Conservation (phyloP, 1,140 invertebrate genomes). For the Procambarus virginalis region DNA sequence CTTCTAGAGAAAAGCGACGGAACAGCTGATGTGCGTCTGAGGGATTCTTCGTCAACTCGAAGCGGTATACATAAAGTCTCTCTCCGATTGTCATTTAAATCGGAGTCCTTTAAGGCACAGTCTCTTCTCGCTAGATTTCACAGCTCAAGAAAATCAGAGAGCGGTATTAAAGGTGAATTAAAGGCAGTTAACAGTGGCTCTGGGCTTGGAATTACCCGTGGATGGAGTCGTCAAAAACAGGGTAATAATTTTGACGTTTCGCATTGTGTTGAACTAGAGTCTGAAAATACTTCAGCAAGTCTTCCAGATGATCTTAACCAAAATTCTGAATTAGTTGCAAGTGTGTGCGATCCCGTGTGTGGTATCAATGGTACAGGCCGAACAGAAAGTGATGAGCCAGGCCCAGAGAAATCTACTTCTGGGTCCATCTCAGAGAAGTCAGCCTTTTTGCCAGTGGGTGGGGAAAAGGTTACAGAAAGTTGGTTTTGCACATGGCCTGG, state of each 20-base stretch:
- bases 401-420: neutral
- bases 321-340: neutral
- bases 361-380: neutral
- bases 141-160: constrained; percentile 59
- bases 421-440: constrained; percentile 18
- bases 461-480: constrained; percentile 26
- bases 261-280: neutral
- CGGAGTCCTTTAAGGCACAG: constrained; percentile 51
- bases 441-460: neutral
- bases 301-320: constrained; percentile 60
- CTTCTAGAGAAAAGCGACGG: constrained; percentile 16
- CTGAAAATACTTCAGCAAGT: constrained; percentile 50
- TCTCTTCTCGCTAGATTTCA: constrained; percentile 51
- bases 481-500: constrained; percentile 56
- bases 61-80: constrained; percentile 35
- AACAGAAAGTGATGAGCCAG: neutral
- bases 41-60: neutral
- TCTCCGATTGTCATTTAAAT: constrained; percentile 51
- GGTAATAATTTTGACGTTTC: constrained; percentile 23
- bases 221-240: constrained; percentile 30
- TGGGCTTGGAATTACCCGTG: constrained; percentile 23
- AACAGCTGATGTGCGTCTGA: constrained; percentile 34
- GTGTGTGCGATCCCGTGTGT: neutral
- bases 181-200: constrained; percentile 20
- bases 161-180: constrained; percentile 54